Percentiles rank a stretch among this genome's conserved stretches.
Conservation (phyloP, 1,140 invertebrate species). For the Cydia pomonella region DNA sequence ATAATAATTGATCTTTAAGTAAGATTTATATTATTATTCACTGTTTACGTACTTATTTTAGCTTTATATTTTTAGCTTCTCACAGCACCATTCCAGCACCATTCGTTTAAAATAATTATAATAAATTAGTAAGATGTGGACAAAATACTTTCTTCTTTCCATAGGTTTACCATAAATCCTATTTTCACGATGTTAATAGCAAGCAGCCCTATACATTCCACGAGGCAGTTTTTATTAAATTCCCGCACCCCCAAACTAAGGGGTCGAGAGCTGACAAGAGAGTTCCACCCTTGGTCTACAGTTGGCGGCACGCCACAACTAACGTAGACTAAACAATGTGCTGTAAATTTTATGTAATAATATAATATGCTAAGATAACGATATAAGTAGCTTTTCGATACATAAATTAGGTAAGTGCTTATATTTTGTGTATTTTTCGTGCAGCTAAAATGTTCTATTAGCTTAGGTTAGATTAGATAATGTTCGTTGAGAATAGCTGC, state of each 20-base stretch:
- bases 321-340: neutral
- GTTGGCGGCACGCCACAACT: neutral
- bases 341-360: neutral
- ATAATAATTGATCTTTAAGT: too few species aligned
- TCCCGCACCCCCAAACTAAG: neutral
- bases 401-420: too few species aligned
- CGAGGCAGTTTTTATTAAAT: conserved; percentile 11
- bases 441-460: too few species aligned
- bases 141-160: neutral
- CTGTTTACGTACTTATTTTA: too few species aligned
- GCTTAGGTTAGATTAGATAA: too few species aligned
- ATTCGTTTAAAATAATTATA: neutral
- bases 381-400: too few species aligned
- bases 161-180: neutral
- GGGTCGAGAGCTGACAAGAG: conserved; percentile 14
- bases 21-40: too few species aligned
- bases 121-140: neutral
- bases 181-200: neutral
- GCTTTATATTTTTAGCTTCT: too few species aligned
- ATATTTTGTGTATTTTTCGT: too few species aligned
- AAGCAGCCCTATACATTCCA: conserved; percentile 1
- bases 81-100: too few species aligned
- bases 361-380: too few species aligned
- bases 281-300: conserved; percentile 8
- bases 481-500: too few species aligned